Evolutionary conservation across 2,113 vertebrate species (phyloP), one percentile per base, ranked within the genome.

Genomic region (Mohoua ochrocephala): DNA sequence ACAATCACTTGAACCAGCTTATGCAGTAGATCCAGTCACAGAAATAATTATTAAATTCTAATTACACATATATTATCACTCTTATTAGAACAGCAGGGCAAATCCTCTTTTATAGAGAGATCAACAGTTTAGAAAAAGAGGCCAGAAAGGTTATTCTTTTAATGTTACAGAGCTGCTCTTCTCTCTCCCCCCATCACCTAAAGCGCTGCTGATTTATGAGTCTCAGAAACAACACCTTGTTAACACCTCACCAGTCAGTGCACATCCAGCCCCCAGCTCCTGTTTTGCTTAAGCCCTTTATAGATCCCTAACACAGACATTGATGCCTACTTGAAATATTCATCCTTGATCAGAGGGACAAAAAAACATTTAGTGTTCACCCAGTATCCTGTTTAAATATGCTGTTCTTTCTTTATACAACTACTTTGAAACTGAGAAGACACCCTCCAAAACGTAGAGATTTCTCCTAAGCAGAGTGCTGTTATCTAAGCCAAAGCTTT

Each of bases 61-160:
- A 97, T 97, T 97, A 95, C 70, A 92, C 84, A 89, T 96, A 84
- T 93, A 91, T 95, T 93, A 96, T 71, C 92, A 85, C 89, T 87
- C 79, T 85, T 95, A 95, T 87, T 97, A 93, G 87, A 97, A 65
- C 56, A 94, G 89, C 92, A 91, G 93, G 91, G 85, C 78, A 93
- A 95, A 91, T 93, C 87, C 47, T 90, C 79, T 82, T 93, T 68
- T 65, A 73, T 60, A 73, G 59, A 88, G 59, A 93, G 92, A 96
- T 54, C 78, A 86, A 78, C 89, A 71, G 45, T 95, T 91, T 71
- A 77, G 76, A 83, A 85, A 71, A 39, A 83, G 77, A 79, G 80
- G 77, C 64, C 82, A 74, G 56, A 47, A 79, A 93, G 79, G 92
- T 87, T 93, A 90, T 86, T 76, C 77, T 87, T 71, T 49, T 67